Base-by-base conservation (phyloP, 2,797 vertebrate species). In the Chiroxiphia lanceolata region DNA sequence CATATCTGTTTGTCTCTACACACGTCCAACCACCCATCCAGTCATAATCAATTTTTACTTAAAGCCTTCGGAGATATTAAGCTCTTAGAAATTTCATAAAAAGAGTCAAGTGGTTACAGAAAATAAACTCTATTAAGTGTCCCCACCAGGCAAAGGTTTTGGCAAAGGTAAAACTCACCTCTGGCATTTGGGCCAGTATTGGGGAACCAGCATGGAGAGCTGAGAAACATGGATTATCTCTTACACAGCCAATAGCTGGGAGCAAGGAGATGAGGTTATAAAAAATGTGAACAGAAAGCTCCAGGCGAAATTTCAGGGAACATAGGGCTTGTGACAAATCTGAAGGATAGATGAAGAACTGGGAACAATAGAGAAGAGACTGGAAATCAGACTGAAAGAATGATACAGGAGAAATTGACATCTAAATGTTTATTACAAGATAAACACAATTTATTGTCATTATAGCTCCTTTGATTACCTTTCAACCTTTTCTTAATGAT, bases 381-480 rank as follows among this genome's bases (percentile, higher is more conserved):
- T 44, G 7, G 11, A 40, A 94, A 89, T 57, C 38, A 83, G 50
- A 87, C 84, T 36, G 50, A 84, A 91, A 68, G 31, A 89, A 45
- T 16, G 29, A 89, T 48, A 57, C 47, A 56, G n/a, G 36, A 68
- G n/a, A 89, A 94, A 87, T 22, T 42, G 45, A 72, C 13, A 10
- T 56, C 53, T 92, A 88, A 53, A 51, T 65, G 93, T 97, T 97
- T 94, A 96, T 94, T 86, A 75, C 33, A 83, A 89, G 87, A 82
- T 94, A 95, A 92, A 95, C 81, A 34, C 81, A 84, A 94, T 95
- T 94, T 95, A 96, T 87, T 88, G 76, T 36, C 70, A 89, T 95
- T 88, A 92, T 29, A 89, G 57, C 60, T 89, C 79, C 72, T 87
- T 72, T 92, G 95, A 97, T 91, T 94, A 93, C 60, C 83, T 95